Percentiles rank a stretch among this genome's conserved stretches.
These are phyloP conservation scores for Muscidifurax raptorellus DNA, from an alignment of 1,140 invertebrate species.

Conservation along the genomic window DNA sequence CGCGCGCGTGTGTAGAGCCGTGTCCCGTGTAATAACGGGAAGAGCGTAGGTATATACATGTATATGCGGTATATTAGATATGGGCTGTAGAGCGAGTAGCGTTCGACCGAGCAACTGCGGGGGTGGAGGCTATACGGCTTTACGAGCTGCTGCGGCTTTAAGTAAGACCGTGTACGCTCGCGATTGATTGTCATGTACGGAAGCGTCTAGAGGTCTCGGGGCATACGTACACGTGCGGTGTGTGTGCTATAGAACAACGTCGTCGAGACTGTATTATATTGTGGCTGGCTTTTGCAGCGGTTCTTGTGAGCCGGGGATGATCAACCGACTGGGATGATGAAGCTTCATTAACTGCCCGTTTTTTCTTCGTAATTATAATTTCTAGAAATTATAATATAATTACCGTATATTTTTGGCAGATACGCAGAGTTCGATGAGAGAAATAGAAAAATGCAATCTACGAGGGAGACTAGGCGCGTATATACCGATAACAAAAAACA, in stretches of 20 bases:
- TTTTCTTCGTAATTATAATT: no score
- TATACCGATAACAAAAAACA: background rate
- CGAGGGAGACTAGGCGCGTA: no score
- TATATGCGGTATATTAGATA: no score
- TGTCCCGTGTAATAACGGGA: background rate
- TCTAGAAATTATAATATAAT: no score
- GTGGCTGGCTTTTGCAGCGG: background rate
- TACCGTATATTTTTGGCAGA: no score
- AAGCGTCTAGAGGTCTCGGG: background rate
- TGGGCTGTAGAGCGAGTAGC: background rate
- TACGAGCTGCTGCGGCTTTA: background rate
- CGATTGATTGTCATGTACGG: background rate
- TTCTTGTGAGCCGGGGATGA: background rate
- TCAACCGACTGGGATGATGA: background rate
- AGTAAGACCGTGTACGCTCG: background rate
- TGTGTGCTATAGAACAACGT: background rate
- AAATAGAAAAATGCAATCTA: no score
- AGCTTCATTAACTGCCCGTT: background rate
- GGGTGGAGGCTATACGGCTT: background rate
- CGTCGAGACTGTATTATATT: background rate
- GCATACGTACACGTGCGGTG: background rate
- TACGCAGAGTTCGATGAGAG: no score
- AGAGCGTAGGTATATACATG: background rate
- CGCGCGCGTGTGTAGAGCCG: background rate
- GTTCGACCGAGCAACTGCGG: background rate